A percentile compares a stretch with the other conserved stretches of the same genome.
phyloP scores from a whole-genome alignment of 2,888 invertebrate genomes.

The Microdon myrmicae region DNA sequence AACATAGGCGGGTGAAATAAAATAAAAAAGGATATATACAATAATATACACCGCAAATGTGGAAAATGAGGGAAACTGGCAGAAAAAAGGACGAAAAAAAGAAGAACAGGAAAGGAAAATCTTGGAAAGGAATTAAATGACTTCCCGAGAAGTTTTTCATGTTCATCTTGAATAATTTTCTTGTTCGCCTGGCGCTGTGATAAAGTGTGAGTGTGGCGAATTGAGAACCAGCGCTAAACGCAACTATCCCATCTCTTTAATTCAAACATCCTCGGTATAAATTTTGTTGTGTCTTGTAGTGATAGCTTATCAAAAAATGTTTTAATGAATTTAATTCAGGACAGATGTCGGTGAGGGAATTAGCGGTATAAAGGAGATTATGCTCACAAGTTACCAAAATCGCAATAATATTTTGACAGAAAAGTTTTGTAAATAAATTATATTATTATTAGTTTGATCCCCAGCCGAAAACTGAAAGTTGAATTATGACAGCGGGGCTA shows the following conservation, averaged over 20 bases:
- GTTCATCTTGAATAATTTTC: conserved; percentile 33
- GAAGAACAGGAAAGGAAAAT: neutral
- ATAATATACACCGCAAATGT: too few relatives aligned
- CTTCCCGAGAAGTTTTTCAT: conserved; percentile 35
- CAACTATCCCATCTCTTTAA: conserved; percentile 6
- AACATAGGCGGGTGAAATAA: neutral
- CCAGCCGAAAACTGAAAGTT: too few relatives aligned
- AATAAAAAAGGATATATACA: too few relatives aligned
- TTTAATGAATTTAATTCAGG: conserved; percentile 17
- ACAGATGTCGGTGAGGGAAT: neutral
- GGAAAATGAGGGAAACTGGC: neutral
- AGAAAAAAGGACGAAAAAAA: conserved; percentile 5
- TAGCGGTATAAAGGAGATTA: too few relatives aligned
- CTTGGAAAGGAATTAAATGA: conserved; percentile 27
- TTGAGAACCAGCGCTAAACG: conserved; percentile 23
- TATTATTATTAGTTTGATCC: too few relatives aligned
- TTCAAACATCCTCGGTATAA: conserved; percentile 15
- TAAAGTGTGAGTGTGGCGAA: conserved; percentile 18
- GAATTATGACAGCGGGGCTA: too few relatives aligned
- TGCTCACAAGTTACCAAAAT: too few relatives aligned
- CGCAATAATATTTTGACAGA: too few relatives aligned
- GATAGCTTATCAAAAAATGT: too few relatives aligned
- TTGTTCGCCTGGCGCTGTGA: conserved; percentile 8
- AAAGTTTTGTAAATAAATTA: too few relatives aligned
- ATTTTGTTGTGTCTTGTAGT: too few relatives aligned